These are phyloP conservation scores for Anarhynchus alexandrinus DNA, from an alignment of 2,113 vertebrate species.

Conservation along the genomic window DNA sequence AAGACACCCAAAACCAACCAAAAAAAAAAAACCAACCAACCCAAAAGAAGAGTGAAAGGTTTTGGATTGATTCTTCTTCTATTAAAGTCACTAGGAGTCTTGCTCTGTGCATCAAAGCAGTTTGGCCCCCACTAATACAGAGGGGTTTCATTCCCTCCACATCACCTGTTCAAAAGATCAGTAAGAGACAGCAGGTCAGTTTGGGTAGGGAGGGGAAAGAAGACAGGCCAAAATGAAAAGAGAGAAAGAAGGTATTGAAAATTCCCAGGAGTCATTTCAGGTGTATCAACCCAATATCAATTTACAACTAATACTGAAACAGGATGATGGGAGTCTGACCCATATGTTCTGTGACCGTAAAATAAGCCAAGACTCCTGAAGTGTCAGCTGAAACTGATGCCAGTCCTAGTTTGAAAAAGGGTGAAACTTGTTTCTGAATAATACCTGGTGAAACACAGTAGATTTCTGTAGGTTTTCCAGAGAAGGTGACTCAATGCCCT, in stretches of 20 bases:
- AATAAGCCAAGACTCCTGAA: not conserved
- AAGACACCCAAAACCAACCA: not conserved
- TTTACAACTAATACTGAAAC: not conserved
- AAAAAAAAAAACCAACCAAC: not conserved
- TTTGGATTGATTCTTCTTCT: not conserved
- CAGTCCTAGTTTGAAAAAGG: not conserved
- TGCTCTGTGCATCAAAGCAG: not conserved
- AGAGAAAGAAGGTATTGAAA: not conserved
- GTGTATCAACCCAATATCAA: not conserved
- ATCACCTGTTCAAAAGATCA: not conserved
- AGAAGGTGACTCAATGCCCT: not conserved
- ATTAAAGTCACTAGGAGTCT: not conserved
- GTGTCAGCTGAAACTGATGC: not conserved
- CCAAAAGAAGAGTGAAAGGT: not conserved
- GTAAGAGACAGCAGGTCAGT: not conserved
- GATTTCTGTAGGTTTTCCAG: not conserved
- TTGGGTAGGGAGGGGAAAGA: not conserved
- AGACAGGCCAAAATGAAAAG: not conserved
- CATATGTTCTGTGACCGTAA: accelerated
- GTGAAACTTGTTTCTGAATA: not conserved
- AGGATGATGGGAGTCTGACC: not conserved
- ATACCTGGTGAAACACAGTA: not conserved
- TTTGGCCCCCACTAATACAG: not conserved
- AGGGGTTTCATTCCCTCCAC: not conserved
- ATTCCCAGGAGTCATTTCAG: not conserved